Percentiles rank a stretch among this genome's conserved stretches.
These are phyloP conservation scores for Xanthia togata DNA, from an alignment of 2,888 invertebrate genomes.

Conservation along the genomic window DNA sequence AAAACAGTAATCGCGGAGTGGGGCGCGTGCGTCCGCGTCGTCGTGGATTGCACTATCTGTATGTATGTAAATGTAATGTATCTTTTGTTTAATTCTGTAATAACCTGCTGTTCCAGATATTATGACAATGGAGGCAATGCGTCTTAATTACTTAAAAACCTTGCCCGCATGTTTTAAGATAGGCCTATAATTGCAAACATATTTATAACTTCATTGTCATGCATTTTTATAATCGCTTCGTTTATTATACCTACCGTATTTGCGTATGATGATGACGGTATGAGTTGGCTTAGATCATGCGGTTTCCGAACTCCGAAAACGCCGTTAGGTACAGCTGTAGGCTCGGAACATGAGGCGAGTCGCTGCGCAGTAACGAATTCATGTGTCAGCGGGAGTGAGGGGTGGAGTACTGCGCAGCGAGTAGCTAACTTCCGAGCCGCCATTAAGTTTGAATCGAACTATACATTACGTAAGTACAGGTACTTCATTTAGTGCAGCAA, in stretches of 20 bases:
- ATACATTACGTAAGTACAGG: too few species aligned
- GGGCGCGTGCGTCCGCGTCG: too few species aligned
- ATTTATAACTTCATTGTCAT: conserved; percentile 60
- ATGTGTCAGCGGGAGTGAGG: too few species aligned
- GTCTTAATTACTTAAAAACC: conserved; percentile 48
- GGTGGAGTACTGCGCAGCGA: too few species aligned
- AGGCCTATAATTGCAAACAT: conserved; percentile 45
- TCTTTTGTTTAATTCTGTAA: conserved; percentile 9
- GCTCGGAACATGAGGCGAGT: too few species aligned
- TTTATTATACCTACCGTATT: conserved; percentile 6
- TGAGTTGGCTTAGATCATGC: not conserved
- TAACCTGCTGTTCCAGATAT: conserved; percentile 35
- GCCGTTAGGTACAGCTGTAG: not conserved
- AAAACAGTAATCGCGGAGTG: too few species aligned
- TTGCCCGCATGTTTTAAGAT: conserved; percentile 62
- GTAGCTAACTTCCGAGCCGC: too few species aligned
- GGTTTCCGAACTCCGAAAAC: not conserved
- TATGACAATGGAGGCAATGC: conserved; percentile 32
- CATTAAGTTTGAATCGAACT: too few species aligned
- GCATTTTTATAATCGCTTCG: conserved; percentile 20
- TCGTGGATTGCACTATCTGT: too few species aligned
- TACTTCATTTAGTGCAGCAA: not conserved
- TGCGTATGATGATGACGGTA: not conserved
- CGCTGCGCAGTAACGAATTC: too few species aligned
- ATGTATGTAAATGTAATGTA: not conserved